Evolutionary conservation across 2,113 vertebrate genomes (phyloP).

Genomic region (Xerus inauris): DNA sequence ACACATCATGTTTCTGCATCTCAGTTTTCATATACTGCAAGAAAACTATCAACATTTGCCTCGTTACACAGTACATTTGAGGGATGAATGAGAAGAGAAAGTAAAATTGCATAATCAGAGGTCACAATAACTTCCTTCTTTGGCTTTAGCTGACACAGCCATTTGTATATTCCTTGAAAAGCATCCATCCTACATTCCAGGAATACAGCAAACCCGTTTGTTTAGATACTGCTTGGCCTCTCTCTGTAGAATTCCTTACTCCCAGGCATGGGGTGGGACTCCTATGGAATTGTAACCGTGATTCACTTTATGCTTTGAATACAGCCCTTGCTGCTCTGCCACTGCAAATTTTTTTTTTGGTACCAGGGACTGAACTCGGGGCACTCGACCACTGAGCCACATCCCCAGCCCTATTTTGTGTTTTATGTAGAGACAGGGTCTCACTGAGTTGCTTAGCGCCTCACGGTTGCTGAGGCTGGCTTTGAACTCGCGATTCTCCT

Average conservation of each 20-base stretch:
- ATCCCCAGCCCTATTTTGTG: too few relatives aligned
- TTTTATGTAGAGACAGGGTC: too few relatives aligned
- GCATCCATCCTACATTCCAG: neutral
- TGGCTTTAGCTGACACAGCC: neutral
- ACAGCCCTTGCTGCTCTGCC: too few relatives aligned
- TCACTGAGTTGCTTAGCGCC: too few relatives aligned
- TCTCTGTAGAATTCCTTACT: neutral
- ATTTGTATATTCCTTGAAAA: neutral
- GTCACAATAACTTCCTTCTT: conserved; percentile 21
- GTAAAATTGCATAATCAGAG: neutral
- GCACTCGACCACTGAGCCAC: too few relatives aligned
- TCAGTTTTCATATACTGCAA: conserved; percentile 60
- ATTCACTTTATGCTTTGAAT: too few relatives aligned
- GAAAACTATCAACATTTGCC: conserved; percentile 65
- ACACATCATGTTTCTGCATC: conserved; percentile 61
- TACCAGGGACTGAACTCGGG: too few relatives aligned
- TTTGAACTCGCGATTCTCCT: too few relatives aligned
- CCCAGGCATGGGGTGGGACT: neutral
- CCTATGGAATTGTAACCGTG: neutral
- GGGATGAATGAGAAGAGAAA: conserved; percentile 40
- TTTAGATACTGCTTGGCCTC: neutral
- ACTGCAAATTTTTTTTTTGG: too few relatives aligned
- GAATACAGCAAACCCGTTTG: neutral
- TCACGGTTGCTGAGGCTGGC: too few relatives aligned
- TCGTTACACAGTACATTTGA: neutral